Base-by-base conservation (phyloP, 2,888 invertebrate species). In the Eupithecia pulchellata region DNA sequence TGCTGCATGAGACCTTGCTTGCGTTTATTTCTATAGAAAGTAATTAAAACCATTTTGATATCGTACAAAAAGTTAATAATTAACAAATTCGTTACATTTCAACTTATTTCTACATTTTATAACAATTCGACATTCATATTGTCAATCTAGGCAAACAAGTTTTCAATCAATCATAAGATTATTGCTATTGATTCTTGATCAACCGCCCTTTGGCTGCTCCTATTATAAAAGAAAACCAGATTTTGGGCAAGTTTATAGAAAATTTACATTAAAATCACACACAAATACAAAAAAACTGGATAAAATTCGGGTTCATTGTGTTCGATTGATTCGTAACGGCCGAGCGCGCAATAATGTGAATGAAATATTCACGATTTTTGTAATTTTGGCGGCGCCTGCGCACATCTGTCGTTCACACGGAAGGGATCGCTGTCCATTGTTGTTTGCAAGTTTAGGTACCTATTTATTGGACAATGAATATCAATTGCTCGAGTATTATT, bases 131-230 rank as follows among this genome's bases (percentile, higher is more conserved):
- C 79, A 89, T 86, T 84, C 82, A 86, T 69, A 78, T 82, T 84
- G 92, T 91, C 91, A 92, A 88, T 89, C 89, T 82, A 80, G 80
- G 78, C 84, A 92, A 94, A 94, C 94, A 81, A 91, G 94, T 93
- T 93, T 91, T 87, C 84, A 93, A 94, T 94, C 94, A 93, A 94
- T 94, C 93, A 94, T 81, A 91, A 92, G 92, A 91, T 91, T 93
- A 93, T 92, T 92, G 83, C 82, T 87, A 89, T 89, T 87, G 91
- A 86, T 88, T 88, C 89, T 89, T 89, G 89, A 90, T 90, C 88
- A 88, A 89, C 85, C 88, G 90, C 90, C 91, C 89, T 88, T 90
- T n/a, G n/a, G n/a, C 82, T 82, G 81, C 83, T 52, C 1, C 27
- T 68, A 83, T 83, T 80, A 84, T 85, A 82, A 84, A 82, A 82